These are phyloP conservation scores for Bombus huntii DNA, from an alignment of 1,140 invertebrate species.

Conservation along the genomic window DNA sequence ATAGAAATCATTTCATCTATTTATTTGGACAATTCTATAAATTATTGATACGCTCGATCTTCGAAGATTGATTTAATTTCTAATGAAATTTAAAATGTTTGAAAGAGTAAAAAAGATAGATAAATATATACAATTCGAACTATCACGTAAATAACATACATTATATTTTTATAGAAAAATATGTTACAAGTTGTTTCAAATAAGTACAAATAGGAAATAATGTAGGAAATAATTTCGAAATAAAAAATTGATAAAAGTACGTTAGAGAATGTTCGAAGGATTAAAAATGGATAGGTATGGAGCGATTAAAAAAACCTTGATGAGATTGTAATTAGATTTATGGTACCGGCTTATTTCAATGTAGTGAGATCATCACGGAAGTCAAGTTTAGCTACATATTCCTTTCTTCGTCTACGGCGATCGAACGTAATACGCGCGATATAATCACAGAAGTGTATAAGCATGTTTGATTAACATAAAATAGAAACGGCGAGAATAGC, in stretches of 20 bases:
- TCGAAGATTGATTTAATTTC: too few species aligned
- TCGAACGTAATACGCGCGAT: neutral
- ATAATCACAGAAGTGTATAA: neutral
- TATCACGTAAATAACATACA: neutral
- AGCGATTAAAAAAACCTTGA: slow-evolving; percentile 1
- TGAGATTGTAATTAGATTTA: slow-evolving; percentile 23
- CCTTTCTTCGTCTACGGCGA: slow-evolving; percentile 18
- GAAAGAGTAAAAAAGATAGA: too few species aligned
- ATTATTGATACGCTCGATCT: neutral
- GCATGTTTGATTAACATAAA: slow-evolving; percentile 21
- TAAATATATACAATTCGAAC: neutral
- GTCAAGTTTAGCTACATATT: slow-evolving; percentile 12
- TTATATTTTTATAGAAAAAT: neutral
- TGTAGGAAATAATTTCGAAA: neutral
- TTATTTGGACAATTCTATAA: neutral
- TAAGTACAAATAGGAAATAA: neutral
- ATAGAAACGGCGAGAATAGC: slow-evolving; percentile 5
- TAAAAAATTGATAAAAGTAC: neutral
- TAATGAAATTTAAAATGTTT: neutral
- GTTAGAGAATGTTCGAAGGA: neutral
- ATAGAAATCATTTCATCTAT: neutral
- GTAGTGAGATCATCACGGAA: slow-evolving; percentile 45
- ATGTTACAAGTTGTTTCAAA: too few species aligned
- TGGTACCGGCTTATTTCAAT: slow-evolving; percentile 14
- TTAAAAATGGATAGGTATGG: neutral